Conservation (phyloP, 2,888 invertebrate genomes). For the Trissolcus japonicus region DNA sequence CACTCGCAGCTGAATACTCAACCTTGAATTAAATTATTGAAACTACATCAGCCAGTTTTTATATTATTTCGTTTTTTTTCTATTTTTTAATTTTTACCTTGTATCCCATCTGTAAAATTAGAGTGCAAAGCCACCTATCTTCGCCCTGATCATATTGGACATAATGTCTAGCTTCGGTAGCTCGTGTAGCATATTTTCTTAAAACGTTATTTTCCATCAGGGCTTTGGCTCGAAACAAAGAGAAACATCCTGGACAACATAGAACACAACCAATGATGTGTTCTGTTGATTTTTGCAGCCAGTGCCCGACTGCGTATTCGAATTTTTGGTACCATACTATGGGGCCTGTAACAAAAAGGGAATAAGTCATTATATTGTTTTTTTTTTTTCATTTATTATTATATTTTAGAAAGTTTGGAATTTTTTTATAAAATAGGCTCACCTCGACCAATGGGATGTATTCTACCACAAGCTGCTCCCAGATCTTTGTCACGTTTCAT, state of each 20-base stretch:
- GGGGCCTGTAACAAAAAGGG: constrained; percentile 78
- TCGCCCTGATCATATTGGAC: constrained; percentile 98
- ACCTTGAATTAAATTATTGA: constrained; percentile 72
- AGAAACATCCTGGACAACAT: constrained; percentile 95
- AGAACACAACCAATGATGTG: constrained; percentile 93
- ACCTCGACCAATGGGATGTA: constrained; percentile 86
- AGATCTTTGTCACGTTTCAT: constrained; percentile 89
- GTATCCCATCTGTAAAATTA: constrained; percentile 93
- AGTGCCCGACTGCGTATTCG: constrained; percentile 94
- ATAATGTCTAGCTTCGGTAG: constrained; percentile 87
- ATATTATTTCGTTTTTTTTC: neutral
- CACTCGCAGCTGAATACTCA: constrained; percentile 96
- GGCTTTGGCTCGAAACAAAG: constrained; percentile 90
- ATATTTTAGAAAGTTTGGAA: constrained; percentile 58
- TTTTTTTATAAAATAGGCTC: constrained; percentile 51
- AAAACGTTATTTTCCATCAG: constrained; percentile 94
- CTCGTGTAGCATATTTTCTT: constrained; percentile 89
- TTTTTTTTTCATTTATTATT: neutral
- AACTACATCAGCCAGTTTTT: neutral
- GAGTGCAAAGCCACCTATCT: constrained; percentile 96
- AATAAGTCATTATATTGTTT: neutral
- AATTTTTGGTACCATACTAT: constrained; percentile 93
- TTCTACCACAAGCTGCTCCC: constrained; percentile 92
- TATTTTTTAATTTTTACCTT: constrained; percentile 75
- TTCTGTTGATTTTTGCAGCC: constrained; percentile 94